These are phyloP conservation scores for Tarsius wallacei DNA, from an alignment of 2,797 vertebrate genomes.

Conservation along the genomic window DNA sequence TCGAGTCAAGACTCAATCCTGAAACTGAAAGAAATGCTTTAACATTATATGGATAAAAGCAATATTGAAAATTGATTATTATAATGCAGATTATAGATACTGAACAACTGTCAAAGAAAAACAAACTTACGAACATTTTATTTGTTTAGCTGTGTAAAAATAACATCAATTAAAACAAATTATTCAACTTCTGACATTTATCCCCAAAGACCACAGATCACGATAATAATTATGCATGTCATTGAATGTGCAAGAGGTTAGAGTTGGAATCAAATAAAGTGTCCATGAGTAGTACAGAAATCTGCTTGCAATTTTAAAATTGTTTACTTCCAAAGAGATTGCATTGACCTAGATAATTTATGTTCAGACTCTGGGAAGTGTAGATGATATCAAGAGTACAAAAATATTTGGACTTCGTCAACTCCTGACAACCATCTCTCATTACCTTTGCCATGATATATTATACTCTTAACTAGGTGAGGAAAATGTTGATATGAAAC, in stretches of 20 bases:
- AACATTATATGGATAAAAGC: not conserved
- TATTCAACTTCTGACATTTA: not conserved
- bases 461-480: slow-evolving; percentile 25
- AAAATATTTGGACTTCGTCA: slow-evolving; percentile 21
- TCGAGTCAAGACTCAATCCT: not conserved
- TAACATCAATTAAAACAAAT: slow-evolving; percentile 2
- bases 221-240: not conserved
- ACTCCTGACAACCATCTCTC: slow-evolving; percentile 49
- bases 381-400: not conserved
- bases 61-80: slow-evolving; percentile 59
- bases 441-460: slow-evolving; percentile 33
- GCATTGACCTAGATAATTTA: slow-evolving; percentile 55
- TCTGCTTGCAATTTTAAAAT: slow-evolving; percentile 33
- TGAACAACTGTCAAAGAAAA: slow-evolving; percentile 38
- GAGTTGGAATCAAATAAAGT: not conserved
- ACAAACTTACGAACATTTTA: not conserved
- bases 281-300: not conserved
- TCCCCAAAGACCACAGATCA: not conserved
- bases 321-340: slow-evolving; percentile 62
- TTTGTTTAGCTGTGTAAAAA: slow-evolving; percentile 36
- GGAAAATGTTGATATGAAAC: slow-evolving; percentile 33
- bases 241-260: slow-evolving; percentile 9
- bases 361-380: not conserved
- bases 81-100: not conserved
- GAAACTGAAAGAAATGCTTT: slow-evolving; percentile 40